Conservation (phyloP, 2,888 invertebrate species). For the Ceramica pisi region DNA sequence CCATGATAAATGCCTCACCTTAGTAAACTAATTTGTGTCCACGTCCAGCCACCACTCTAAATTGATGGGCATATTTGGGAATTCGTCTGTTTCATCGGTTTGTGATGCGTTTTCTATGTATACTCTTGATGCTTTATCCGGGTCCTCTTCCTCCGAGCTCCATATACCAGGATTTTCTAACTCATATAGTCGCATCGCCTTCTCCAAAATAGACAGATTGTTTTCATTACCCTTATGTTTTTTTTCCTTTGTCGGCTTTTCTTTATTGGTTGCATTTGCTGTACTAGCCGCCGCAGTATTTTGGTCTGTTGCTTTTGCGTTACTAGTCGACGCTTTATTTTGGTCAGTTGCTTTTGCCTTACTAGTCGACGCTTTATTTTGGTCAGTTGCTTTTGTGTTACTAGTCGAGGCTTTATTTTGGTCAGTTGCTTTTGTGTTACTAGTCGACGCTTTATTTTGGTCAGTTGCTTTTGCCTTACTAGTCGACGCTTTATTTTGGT, state of each 20-base stretch:
- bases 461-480: neutral
- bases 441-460: too few species aligned
- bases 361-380: too few species aligned
- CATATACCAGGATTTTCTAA: conserved; percentile 40
- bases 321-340: too few species aligned
- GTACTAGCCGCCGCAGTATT: neutral
- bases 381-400: neutral
- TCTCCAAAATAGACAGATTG: conserved; percentile 36
- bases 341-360: neutral
- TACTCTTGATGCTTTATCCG: conserved; percentile 11
- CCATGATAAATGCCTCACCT: neutral
- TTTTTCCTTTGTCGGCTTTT: neutral
- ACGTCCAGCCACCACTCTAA: conserved; percentile 4
- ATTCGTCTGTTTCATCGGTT: conserved; percentile 25
- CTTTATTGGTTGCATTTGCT: neutral
- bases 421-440: neutral
- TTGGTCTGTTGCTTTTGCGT: neutral
- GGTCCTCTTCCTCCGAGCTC: conserved; percentile 41
- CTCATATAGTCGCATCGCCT: conserved; percentile 38
- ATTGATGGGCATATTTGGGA: conserved; percentile 27
- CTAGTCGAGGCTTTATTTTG: too few species aligned
- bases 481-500: neutral
- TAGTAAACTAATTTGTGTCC: neutral
- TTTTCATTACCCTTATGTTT: conserved; percentile 3
- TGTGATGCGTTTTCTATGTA: conserved; percentile 30